Conservation (phyloP, 2,888 invertebrate species). For the Mamestra brassicae region DNA sequence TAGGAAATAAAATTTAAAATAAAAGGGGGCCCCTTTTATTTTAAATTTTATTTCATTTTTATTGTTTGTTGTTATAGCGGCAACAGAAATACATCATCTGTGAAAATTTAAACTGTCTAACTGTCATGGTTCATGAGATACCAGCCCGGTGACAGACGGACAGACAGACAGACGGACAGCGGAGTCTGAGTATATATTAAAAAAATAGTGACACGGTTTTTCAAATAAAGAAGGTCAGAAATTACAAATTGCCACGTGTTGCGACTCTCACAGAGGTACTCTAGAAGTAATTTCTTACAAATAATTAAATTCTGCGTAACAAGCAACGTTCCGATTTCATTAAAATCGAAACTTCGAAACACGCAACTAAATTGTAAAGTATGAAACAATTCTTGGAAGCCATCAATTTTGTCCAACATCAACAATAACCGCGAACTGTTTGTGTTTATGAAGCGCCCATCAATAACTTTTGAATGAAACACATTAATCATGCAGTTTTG, state of each 20-base stretch:
- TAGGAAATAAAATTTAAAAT: too few species aligned
- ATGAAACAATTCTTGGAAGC: conserved; percentile 6
- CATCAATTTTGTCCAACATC: conserved; percentile 31
- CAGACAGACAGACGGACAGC: too few species aligned
- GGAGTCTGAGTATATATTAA: too few species aligned
- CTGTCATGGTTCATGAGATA: too few species aligned
- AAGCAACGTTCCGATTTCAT: not conserved
- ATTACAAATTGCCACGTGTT: not conserved
- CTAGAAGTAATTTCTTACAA: not conserved
- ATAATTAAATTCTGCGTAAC: not conserved
- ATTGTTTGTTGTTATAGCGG: too few species aligned
- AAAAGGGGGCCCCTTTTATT: too few species aligned
- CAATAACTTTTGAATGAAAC: conserved; percentile 16
- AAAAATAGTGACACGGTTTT: too few species aligned
- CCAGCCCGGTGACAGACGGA: too few species aligned
- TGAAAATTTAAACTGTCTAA: too few species aligned
- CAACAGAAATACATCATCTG: too few species aligned
- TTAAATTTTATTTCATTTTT: too few species aligned
- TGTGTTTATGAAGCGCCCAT: conserved; percentile 16
- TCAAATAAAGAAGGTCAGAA: not conserved
- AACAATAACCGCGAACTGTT: conserved; percentile 29
- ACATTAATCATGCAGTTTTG: conserved; percentile 44
- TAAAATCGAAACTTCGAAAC: not conserved
- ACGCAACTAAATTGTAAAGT: conserved; percentile 3
- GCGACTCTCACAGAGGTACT: not conserved